Evolutionary conservation across 2,113 vertebrate genomes (phyloP).

Genomic region (Sapayoa aenigma): DNA sequence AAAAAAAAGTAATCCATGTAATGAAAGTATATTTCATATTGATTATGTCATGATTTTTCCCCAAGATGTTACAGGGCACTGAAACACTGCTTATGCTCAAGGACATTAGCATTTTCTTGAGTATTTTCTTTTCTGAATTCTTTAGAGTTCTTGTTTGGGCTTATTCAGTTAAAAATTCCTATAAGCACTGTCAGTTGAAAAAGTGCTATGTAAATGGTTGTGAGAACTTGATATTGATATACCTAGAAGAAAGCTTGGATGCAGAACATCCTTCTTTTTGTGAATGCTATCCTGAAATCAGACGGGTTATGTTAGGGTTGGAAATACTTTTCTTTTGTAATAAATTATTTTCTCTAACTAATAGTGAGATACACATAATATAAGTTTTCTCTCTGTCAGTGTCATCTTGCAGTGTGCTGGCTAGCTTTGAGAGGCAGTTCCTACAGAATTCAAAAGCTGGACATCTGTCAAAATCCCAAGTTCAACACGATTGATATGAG

Average conservation of each 20-base stretch:
- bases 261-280: not conserved
- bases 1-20: not conserved
- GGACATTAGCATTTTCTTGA: not conserved
- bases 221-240: not conserved
- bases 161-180: not conserved
- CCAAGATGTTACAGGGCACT: not conserved
- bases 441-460: not conserved
- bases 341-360: not conserved
- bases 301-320: not conserved
- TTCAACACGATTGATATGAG: not conserved
- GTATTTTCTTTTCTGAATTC: not conserved
- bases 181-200: not conserved
- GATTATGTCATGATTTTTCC: not conserved
- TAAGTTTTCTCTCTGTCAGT: not conserved
- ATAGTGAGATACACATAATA: not conserved
- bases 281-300: not conserved
- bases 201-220: not conserved
- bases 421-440: not conserved
- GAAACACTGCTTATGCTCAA: not conserved
- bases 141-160: not conserved
- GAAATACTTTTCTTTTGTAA: not conserved
- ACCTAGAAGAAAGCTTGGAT: not conserved
- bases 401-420: not conserved
- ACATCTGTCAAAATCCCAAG: not conserved
- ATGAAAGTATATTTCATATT: not conserved